A percentile compares a stretch with the other conserved stretches of the same genome.
These are phyloP conservation scores for Channa maculata DNA, from an alignment of 2,113 vertebrate species.

Conservation along the genomic window DNA sequence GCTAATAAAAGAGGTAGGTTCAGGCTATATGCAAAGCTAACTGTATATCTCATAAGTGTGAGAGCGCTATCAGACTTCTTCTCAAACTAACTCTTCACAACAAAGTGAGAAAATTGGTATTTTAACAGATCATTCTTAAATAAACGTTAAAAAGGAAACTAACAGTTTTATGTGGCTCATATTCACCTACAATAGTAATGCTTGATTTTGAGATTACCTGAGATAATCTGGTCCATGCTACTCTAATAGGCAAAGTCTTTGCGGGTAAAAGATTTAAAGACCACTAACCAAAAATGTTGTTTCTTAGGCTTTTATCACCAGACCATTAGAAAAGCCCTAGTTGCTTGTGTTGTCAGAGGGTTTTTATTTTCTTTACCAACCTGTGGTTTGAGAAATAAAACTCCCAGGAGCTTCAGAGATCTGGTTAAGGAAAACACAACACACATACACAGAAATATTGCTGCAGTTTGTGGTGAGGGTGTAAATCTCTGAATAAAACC, in stretches of 20 bases:
- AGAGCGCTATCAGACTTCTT: neutral
- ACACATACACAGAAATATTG: neutral
- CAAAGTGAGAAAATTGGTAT: neutral
- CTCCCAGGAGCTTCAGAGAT: slow-evolving; percentile 26
- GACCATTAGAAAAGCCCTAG: slow-evolving; percentile 38
- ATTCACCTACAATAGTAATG: too few relatives aligned
- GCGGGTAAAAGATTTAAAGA: slow-evolving; percentile 28
- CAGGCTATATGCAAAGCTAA: neutral
- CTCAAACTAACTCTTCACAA: neutral
- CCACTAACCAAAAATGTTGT: slow-evolving; percentile 31
- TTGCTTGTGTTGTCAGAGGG: slow-evolving; percentile 22
- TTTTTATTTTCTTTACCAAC: slow-evolving; percentile 3
- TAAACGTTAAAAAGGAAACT: slow-evolving; percentile 7
- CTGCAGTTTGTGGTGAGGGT: slow-evolving; percentile 30
- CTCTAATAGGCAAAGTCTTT: slow-evolving; percentile 19
- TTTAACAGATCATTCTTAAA: slow-evolving; percentile 16
- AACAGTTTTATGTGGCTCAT: neutral
- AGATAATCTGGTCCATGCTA: slow-evolving; percentile 19
- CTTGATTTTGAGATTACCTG: neutral
- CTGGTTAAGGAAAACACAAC: slow-evolving; percentile 8
- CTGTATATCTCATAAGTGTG: neutral
- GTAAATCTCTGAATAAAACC: slow-evolving; percentile 76
- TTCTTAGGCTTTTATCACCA: slow-evolving; percentile 26
- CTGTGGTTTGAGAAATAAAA: slow-evolving; percentile 27
- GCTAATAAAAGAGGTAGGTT: neutral